Evolutionary conservation across 2,113 vertebrate species (phyloP).

Genomic region (Rallus limicola): DNA sequence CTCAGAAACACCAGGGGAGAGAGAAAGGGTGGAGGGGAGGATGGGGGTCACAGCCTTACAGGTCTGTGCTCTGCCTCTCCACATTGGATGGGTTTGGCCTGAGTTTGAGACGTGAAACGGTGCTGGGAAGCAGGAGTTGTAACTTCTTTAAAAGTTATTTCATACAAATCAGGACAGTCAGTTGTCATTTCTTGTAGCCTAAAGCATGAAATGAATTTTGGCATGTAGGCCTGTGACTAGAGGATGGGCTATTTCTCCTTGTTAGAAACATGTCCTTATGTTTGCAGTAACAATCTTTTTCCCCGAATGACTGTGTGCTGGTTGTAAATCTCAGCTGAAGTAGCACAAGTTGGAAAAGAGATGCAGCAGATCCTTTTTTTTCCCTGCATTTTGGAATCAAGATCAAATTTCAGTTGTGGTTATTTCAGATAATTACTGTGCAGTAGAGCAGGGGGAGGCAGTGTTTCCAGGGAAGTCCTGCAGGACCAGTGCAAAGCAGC

Average conservation of each 20-base stretch:
- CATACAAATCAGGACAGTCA: fast-evolving
- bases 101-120: neutral
- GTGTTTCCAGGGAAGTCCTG: neutral
- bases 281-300: neutral
- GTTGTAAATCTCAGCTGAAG: neutral
- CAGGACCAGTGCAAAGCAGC: neutral
- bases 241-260: neutral
- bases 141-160: neutral
- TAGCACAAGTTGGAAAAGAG: neutral
- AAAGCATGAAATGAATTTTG: neutral
- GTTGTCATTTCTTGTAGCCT: neutral
- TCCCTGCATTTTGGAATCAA: neutral
- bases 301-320: neutral
- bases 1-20: neutral
- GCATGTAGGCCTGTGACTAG: neutral
- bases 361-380: neutral
- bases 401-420: neutral
- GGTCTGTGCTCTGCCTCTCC: neutral
- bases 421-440: neutral
- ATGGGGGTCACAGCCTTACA: neutral
- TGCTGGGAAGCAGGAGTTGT: neutral
- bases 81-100: fast-evolving
- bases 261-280: neutral
- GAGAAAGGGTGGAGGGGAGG: neutral
- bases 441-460: neutral